Base-by-base conservation (phyloP, 2,797 vertebrate genomes). In the Oryzias sinensis region DNA sequence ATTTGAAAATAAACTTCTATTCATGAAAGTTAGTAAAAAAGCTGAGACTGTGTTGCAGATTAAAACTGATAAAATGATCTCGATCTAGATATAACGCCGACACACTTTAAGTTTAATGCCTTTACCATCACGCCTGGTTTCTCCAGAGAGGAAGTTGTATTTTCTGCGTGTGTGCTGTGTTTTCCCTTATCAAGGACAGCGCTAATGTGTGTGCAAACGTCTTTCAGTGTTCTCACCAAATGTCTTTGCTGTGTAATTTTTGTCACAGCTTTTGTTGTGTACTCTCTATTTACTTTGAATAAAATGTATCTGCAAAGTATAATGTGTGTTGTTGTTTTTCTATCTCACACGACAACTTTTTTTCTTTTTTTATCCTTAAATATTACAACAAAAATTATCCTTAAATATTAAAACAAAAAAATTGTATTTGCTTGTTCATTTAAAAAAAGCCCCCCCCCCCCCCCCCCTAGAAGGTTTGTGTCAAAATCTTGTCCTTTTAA, bases 241-340 rank as follows among this genome's bases (percentile, higher is more conserved):
- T 88, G 77, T 64, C 62, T 90, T 85, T 83, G 93, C 89, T 59
- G 85, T 93, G 69, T 93, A 90, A 92, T 93, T 37, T 93, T 88
- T 94, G 93, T 93, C 72, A 67, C 53, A 17, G 46, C 94, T 93
- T 93, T 93, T 63, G 24, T 73, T 80, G 70, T 77, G 70, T 76
- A 73, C 56, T 64, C 93, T 93, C 88, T 93, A 90, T 95, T 94
- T 94, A 95, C 94, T 94, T 37, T 92, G 91, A 97, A 96, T 97
- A 98, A 95, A 37, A 96, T 90, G 81, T 87, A 91, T 91, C 90
- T 92, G 93, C 92, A 95, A 92, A 94, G 88, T 88, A 93, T 46
- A 42, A 20, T 58, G 42, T 44, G 13, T 52, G 14, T 44, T 2
- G 7, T 33, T 33, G 2, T 43, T 17, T 8, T 43, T 43, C 2